phyloP scores from a whole-genome alignment of 2,888 invertebrate genomes.

The Sycophila texana region DNA sequence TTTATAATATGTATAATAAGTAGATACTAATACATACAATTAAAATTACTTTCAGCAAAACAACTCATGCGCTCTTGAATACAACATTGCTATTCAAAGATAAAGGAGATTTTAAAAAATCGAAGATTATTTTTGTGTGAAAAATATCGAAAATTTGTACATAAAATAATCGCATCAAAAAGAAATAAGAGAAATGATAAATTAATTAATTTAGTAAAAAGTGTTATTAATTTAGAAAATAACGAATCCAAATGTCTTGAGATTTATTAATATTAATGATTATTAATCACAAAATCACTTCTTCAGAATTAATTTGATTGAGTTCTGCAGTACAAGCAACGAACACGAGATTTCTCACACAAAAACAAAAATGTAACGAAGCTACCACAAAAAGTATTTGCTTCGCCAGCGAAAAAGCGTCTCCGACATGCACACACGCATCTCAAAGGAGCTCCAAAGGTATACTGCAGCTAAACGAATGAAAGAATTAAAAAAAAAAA shows the following conservation, averaged over 20 bases:
- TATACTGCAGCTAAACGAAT: neutral
- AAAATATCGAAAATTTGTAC: constrained; percentile 37
- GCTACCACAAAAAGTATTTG: neutral
- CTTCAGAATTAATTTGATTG: too few relatives aligned
- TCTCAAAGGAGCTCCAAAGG: neutral
- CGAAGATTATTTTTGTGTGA: neutral
- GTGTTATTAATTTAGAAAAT: neutral
- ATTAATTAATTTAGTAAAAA: neutral
- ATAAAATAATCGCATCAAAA: neutral
- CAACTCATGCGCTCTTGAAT: constrained; percentile 37
- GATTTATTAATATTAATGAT: too few relatives aligned
- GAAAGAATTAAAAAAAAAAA: constrained; percentile 15
- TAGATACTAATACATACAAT: constrained; percentile 1
- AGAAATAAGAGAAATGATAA: too few relatives aligned
- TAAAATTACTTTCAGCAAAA: constrained; percentile 30
- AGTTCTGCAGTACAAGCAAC: too few relatives aligned
- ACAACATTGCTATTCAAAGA: neutral
- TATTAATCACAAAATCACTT: neutral
- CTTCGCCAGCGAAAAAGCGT: constrained; percentile 22
- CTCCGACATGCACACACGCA: constrained; percentile 17
- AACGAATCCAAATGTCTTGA: neutral
- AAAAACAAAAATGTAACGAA: constrained; percentile 41
- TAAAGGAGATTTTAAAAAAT: neutral
- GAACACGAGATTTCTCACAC: constrained; percentile 20
- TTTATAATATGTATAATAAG: constrained; percentile 18